phyloP scores from a whole-genome alignment of 2,888 invertebrate genomes.

The Trichogramma dendrolimi region DNA sequence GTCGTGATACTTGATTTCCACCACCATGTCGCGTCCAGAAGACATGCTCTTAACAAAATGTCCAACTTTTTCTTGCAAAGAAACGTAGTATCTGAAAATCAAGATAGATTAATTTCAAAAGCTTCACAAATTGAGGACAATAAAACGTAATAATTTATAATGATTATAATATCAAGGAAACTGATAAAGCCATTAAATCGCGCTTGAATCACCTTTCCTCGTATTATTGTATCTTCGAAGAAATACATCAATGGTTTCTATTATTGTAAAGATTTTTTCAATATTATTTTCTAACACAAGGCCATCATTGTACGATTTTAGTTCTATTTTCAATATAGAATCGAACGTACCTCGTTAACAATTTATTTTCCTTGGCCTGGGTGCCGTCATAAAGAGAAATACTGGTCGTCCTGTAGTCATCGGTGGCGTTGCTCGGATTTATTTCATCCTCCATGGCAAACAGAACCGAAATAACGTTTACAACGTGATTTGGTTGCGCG shows the following conservation, averaged over 20 bases:
- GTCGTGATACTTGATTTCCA: slow-evolving; percentile 14
- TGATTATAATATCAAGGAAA: too few species aligned
- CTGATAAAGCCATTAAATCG: too few species aligned
- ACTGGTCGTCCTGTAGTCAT: not conserved
- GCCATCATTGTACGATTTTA: too few species aligned
- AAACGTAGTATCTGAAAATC: slow-evolving; percentile 4
- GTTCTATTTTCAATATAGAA: too few species aligned
- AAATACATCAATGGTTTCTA: too few species aligned
- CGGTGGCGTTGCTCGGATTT: not conserved
- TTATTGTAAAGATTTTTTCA: too few species aligned
- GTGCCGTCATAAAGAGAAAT: slow-evolving; percentile 13
- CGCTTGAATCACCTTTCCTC: too few species aligned
- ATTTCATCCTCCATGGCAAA: slow-evolving; percentile 3
- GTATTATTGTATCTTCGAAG: too few species aligned
- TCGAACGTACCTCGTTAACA: not conserved
- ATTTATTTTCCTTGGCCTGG: not conserved
- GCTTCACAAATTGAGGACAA: too few species aligned
- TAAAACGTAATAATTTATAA: too few species aligned
- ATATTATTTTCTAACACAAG: too few species aligned
- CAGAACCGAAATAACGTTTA: slow-evolving; percentile 7
- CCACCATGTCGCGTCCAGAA: slow-evolving; percentile 3
- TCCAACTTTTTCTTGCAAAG: not conserved
- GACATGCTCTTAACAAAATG: slow-evolving; percentile 2
- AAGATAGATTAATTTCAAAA: too few species aligned
- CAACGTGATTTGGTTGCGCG: slow-evolving; percentile 5